phyloP scores from a whole-genome alignment of 2,888 invertebrate species.

The Brachypterus glaber region DNA sequence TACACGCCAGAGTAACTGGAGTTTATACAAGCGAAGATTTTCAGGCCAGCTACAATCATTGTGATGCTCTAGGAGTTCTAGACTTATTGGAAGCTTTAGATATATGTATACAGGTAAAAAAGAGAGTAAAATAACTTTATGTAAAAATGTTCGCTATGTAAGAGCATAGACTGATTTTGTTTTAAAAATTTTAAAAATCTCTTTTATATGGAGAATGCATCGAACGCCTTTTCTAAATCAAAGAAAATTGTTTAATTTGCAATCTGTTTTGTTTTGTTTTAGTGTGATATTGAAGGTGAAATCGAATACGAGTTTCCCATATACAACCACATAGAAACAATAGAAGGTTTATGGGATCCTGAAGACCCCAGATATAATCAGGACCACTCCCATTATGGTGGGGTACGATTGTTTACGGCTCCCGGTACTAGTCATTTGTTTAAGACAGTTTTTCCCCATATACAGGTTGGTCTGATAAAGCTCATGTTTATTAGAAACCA shows the following conservation, averaged over 20 bases:
- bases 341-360: conserved; percentile 59
- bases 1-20: conserved; percentile 51
- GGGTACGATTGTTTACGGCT: conserved; percentile 50
- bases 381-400: conserved; percentile 49
- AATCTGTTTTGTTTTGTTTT: conserved; percentile 23
- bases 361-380: conserved; percentile 44
- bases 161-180: no score
- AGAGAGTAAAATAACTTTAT: background rate
- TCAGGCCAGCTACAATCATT: conserved; percentile 59
- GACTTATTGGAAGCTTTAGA: conserved; percentile 61
- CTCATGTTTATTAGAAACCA: background rate
- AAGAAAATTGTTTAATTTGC: background rate
- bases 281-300: conserved; percentile 62
- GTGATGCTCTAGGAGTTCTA: conserved; percentile 58
- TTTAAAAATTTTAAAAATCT: no score
- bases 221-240: no score
- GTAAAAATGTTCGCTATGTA: no score
- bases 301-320: conserved; percentile 68
- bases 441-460: conserved; percentile 57
- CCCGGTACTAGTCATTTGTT: conserved; percentile 51
- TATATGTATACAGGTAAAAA: conserved; percentile 51
- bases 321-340: conserved; percentile 55
- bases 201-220: no score
- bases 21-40: conserved; percentile 65
- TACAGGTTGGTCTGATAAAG: conserved; percentile 42